phyloP scores from a whole-genome alignment of 2,888 invertebrate species.

The Agrenia bidenticulata region DNA sequence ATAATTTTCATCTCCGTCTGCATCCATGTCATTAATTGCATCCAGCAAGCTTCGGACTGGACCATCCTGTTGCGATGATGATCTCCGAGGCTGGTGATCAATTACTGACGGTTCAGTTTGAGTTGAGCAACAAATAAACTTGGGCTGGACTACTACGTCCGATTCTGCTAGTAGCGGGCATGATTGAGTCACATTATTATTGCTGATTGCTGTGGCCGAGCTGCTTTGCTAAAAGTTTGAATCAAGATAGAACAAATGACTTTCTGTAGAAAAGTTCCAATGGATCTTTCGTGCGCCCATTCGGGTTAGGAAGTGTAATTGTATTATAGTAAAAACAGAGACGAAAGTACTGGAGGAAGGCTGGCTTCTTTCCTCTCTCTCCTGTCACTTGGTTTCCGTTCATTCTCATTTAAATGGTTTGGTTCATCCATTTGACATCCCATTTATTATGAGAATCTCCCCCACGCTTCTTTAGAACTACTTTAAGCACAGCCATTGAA shows the following conservation, averaged over 20 bases:
- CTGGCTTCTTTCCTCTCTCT: neutral
- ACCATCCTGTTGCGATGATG: constrained; percentile 4
- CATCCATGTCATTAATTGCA: constrained; percentile 23
- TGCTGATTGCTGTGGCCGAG: constrained; percentile 34
- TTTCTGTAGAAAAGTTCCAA: too few species aligned
- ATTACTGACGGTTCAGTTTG: constrained; percentile 47
- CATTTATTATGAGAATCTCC: neutral
- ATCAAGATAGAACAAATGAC: neutral
- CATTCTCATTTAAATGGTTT: constrained; percentile 7
- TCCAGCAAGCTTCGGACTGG: constrained; percentile 21
- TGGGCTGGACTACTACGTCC: constrained; percentile 11
- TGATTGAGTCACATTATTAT: constrained; percentile 42
- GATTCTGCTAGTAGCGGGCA: constrained; percentile 41
- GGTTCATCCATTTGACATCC: constrained; percentile 2
- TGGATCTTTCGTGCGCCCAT: too few species aligned
- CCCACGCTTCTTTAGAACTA: too few species aligned
- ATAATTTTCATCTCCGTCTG: constrained; percentile 12
- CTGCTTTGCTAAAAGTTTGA: constrained; percentile 15
- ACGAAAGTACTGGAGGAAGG: too few species aligned
- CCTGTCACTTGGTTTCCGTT: constrained; percentile 8
- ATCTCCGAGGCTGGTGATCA: constrained; percentile 10
- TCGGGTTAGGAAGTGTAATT: too few species aligned
- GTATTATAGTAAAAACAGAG: too few species aligned
- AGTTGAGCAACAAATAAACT: constrained; percentile 38
- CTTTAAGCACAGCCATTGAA: too few species aligned